Evolutionary conservation across 2,888 invertebrate genomes (phyloP), one percentile per base, ranked within the genome.

Genomic region (Agonopterix arenella): DNA sequence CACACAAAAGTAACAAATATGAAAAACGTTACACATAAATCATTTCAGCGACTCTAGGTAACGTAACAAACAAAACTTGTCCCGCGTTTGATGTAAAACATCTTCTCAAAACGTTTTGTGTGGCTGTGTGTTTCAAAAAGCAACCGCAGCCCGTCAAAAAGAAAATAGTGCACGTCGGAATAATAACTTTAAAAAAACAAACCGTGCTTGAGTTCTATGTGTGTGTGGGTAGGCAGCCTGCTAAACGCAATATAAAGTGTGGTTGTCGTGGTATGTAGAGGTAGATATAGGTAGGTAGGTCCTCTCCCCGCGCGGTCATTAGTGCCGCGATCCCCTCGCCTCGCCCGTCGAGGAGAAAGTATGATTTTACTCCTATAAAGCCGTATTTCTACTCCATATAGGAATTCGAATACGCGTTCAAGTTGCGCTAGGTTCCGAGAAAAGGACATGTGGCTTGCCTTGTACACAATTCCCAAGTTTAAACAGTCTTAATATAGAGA

Each of bases 301-400:
- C 80, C 84, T 78, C 84, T 66, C 88, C 86, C 86, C 89, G 82
- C 89, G 89, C 89, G 83, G 89, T 89, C 90, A 90, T 90, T 90
- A 90, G 89, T 76, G 70, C 76, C 79, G 71, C 75, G 65, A 69
- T 62, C 77, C 79, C 78, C 77, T 80, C 73, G 66, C 78, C 77
- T 80, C 73, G 66, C 78, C 77, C 75, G 78, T 68, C 74, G 79
- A 58, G 76, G 88, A 86, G 88, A 89, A 89, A 89, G 88, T 89
- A 88, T 86, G 89, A 89, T 88, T 89, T 88, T 88, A 84, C 86
- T 88, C 88, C 85, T 83, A 88, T 88, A 89, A 89, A 88, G 86
- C 86, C 84, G 88, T 86, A 89, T 88, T 89, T 86, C 89, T 86
- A 88, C 88, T 88, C 80, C 86, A 88, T 86, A 88, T 84, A 85